Base-by-base conservation (phyloP, 30 jellyfish, hydroid and myxozoan species). In the Hydractinia symbiolongicarpus region DNA sequence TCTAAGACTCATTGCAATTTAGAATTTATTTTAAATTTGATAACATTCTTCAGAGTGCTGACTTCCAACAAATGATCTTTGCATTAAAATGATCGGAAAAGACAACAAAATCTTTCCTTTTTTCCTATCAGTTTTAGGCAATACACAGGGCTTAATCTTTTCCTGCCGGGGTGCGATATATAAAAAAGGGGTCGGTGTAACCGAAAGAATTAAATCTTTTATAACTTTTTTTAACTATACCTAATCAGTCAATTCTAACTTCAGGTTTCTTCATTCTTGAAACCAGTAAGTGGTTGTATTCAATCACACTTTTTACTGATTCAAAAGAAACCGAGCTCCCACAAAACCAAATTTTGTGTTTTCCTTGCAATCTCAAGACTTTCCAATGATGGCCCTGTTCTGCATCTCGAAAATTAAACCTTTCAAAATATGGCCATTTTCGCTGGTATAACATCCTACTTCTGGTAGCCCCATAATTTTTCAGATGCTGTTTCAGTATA, bases 271-370 rank as follows among this genome's bases (percentile, higher is more conserved):
- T 61, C 95, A 90, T 69, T 21, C 72, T 81, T 5, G 83, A 61
- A 40, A 90, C 61, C 61, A 90, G 79, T 75, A 90, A 80, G 50
- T 85, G 77, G 66, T 90, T 90, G 64, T 90, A 90, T 66, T 90
- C 95, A 16, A 86, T 94, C 4, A 90, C 97, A 61, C 94, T 81
- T 80, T 90, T 90, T 6, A 86, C 94, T 3, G 94, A 81, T 83
- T 90, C 97, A 68, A 90, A 90, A 19, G 86, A 85, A 67, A 90
- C 97, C 5, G 97, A 90, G 40, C 94, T 77, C 20, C 97, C 97
- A n/a, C 84, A 54, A 80, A 82, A 90, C 97, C 97, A 90, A 90
- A 90, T 90, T 44, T 88, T 88, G 60, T 85, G 55, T 72, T 79
- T 78, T 52, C 97, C 97, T 82, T 90, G 97, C 85, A 78, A 58